phyloP scores from a whole-genome alignment of 2,113 vertebrate species.

The Pelodiscus sinensis region DNA sequence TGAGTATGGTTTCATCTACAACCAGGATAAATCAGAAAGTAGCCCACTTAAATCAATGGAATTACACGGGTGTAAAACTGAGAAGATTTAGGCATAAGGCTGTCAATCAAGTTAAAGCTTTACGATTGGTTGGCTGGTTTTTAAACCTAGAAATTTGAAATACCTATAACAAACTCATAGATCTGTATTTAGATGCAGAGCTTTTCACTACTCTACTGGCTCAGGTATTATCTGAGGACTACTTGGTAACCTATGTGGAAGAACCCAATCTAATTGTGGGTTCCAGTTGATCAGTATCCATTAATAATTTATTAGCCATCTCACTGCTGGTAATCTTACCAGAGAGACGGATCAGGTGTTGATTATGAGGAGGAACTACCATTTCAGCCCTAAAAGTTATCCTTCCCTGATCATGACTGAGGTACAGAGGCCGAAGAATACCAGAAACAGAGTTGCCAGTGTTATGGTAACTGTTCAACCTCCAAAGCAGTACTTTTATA shows the following conservation, averaged over 20 bases:
- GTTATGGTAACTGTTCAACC: not conserved
- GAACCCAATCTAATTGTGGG: not conserved
- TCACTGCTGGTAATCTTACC: not conserved
- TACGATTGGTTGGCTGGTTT: not conserved
- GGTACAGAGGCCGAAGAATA: not conserved
- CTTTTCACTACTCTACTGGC: not conserved
- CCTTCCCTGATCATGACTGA: not conserved
- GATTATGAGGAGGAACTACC: not conserved
- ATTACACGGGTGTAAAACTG: not conserved
- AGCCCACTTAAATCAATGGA: not conserved
- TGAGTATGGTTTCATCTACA: rapidly evolving
- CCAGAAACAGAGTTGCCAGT: rapidly evolving
- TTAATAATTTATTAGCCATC: not conserved
- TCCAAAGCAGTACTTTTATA: not conserved
- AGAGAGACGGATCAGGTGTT: not conserved
- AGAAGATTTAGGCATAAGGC: not conserved
- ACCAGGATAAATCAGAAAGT: not conserved
- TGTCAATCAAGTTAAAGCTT: not conserved
- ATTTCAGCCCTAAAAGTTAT: not conserved
- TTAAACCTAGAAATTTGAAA: not conserved
- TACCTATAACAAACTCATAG: not conserved
- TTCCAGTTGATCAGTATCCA: rapidly evolving
- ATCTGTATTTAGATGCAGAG: not conserved
- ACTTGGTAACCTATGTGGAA: not conserved
- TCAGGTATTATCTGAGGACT: not conserved